These are phyloP conservation scores for Adoxophyes honmai DNA, from an alignment of 1,140 invertebrate species.

Conservation along the genomic window DNA sequence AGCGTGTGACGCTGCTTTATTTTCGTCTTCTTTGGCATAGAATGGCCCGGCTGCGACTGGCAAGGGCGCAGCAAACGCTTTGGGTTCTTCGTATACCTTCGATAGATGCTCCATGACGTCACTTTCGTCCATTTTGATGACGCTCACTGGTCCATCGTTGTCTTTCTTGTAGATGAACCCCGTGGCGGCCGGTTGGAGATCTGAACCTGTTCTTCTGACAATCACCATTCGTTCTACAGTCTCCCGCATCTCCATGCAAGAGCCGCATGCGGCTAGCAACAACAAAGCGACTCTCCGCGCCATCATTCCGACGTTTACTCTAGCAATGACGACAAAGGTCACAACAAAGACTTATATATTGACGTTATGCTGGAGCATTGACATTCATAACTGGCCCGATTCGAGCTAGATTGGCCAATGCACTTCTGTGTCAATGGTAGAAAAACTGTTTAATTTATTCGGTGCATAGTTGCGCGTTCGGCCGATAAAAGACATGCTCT, in stretches of 20 bases:
- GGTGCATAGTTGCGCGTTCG: conserved; percentile 51
- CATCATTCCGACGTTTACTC: conserved; percentile 45
- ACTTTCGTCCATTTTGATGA: conserved; percentile 69
- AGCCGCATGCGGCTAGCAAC: conserved; percentile 32
- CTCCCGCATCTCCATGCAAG: conserved; percentile 64
- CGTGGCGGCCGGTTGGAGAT: conserved; percentile 72
- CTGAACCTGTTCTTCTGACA: conserved; percentile 67
- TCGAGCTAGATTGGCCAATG: conserved; percentile 63
- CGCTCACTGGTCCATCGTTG: conserved; percentile 62
- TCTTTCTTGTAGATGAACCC: conserved; percentile 77
- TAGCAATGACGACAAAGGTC: conserved; percentile 60
- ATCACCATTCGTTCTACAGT: conserved; percentile 72
- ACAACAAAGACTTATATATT: conserved; percentile 61
- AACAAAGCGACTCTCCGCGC: conserved; percentile 40
- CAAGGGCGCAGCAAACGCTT: conserved; percentile 43
- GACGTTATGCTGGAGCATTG: conserved; percentile 56
- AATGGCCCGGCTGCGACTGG: conserved; percentile 35
- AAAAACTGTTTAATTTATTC: conserved; percentile 64
- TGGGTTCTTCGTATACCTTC: conserved; percentile 52
- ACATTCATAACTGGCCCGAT: conserved; percentile 65
- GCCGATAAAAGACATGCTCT: conserved; percentile 14
- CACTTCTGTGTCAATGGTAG: conserved; percentile 72
- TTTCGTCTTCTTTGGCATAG: conserved; percentile 41
- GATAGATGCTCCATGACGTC: conserved; percentile 67
- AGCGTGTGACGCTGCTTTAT: conserved; percentile 39